These are phyloP conservation scores for Ophion ventricosus DNA, from an alignment of 2,888 invertebrate species.

Conservation along the genomic window DNA sequence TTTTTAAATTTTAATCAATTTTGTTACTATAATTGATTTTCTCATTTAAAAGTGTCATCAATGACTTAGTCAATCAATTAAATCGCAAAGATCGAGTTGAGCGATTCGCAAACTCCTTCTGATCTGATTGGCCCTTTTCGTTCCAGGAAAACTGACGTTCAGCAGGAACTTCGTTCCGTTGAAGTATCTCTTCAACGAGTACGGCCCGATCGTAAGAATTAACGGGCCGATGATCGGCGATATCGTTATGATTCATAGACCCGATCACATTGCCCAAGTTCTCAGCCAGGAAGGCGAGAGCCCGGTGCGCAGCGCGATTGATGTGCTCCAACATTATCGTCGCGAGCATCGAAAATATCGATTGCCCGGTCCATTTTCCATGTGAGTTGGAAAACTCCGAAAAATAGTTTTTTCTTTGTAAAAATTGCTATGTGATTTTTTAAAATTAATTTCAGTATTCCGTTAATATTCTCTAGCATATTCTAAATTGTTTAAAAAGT, in stretches of 20 bases:
- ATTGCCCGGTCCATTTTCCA: slow-evolving; percentile 85
- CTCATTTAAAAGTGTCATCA: too few relatives aligned
- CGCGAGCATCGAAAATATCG: slow-evolving; percentile 85
- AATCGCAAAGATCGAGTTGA: neutral
- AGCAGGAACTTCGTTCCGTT: slow-evolving; percentile 83
- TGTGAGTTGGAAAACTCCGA: slow-evolving; percentile 82
- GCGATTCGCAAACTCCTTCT: neutral
- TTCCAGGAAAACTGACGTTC: slow-evolving; percentile 82
- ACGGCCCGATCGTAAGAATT: slow-evolving; percentile 88
- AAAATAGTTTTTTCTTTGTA: neutral
- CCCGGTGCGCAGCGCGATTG: slow-evolving; percentile 87
- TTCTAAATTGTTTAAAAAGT: too few relatives aligned
- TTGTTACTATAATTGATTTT: neutral
- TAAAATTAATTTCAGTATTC: too few relatives aligned
- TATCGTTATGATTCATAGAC: slow-evolving; percentile 86
- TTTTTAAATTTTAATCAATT: too few relatives aligned
- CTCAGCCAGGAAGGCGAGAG: slow-evolving; percentile 86
- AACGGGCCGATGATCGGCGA: slow-evolving; percentile 87
- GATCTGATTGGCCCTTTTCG: neutral
- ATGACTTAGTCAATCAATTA: too few relatives aligned
- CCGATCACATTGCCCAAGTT: slow-evolving; percentile 87
- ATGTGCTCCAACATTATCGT: slow-evolving; percentile 88
- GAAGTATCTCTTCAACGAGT: slow-evolving; percentile 84
- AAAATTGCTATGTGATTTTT: neutral
- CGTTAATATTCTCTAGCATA: too few relatives aligned